phyloP scores from a whole-genome alignment of 2,797 vertebrate genomes.

The Paguma larvata region DNA sequence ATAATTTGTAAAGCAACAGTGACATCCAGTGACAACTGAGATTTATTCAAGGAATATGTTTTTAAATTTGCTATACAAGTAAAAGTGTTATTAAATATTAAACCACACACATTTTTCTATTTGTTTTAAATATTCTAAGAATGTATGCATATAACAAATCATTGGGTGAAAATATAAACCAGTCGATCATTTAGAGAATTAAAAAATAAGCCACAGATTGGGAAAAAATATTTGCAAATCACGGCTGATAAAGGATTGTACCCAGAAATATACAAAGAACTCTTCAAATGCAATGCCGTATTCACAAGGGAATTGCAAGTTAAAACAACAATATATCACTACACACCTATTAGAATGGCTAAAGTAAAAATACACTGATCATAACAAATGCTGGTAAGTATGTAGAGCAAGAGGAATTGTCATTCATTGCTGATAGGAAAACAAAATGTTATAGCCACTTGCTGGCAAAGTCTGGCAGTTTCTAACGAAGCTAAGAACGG shows the following conservation, averaged over 20 bases:
- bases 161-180: neutral
- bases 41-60: conserved; percentile 32
- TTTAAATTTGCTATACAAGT: neutral
- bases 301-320: neutral
- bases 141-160: neutral
- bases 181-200: neutral
- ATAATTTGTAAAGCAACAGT: conserved; percentile 68
- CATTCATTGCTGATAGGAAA: neutral
- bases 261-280: neutral
- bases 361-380: neutral
- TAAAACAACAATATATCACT: neutral
- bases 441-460: neutral
- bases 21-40: conserved; percentile 73
- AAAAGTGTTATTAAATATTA: neutral
- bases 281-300: neutral
- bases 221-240: neutral
- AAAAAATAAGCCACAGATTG: neutral
- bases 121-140: neutral
- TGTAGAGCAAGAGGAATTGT: neutral
- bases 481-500: neutral
- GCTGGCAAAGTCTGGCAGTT: neutral
- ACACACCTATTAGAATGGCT: neutral
- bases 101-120: neutral
- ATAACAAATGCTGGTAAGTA: neutral
- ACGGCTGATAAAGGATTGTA: neutral